Evolutionary conservation across 2,113 vertebrate species (phyloP).

Genomic region (Connochaetes taurinus): DNA sequence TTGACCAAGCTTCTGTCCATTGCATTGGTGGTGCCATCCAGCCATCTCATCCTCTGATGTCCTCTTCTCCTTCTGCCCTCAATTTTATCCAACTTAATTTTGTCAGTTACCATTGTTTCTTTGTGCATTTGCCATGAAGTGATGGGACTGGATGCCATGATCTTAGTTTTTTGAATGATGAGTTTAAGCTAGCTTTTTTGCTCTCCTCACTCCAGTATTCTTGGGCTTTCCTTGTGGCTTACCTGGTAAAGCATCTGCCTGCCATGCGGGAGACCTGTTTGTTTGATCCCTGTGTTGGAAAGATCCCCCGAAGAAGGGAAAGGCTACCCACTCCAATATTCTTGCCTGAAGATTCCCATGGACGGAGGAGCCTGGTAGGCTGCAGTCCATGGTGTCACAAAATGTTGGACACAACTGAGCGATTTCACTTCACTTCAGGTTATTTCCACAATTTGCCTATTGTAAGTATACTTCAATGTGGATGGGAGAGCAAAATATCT

Average conservation of each 20-base stretch:
- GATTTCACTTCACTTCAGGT: not conserved
- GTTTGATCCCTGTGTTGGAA: not conserved
- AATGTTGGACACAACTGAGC: not conserved
- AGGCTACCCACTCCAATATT: not conserved
- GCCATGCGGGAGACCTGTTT: not conserved
- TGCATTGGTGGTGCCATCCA: not conserved
- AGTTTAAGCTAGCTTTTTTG: not conserved
- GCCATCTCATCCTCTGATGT: not conserved
- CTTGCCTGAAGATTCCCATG: not conserved
- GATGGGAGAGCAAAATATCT: not conserved
- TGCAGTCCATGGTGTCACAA: accelerated
- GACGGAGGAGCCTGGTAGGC: not conserved
- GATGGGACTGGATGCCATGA: not conserved
- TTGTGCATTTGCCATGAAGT: not conserved
- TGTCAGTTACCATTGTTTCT: not conserved
- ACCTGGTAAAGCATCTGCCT: not conserved
- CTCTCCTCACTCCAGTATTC: not conserved
- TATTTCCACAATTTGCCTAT: not conserved
- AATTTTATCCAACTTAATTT: not conserved
- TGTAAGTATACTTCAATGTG: not conserved
- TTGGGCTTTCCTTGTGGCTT: not conserved
- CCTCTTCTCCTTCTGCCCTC: not conserved
- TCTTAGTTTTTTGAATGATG: not conserved
- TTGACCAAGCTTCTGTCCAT: not conserved
- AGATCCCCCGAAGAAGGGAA: not conserved